Percentiles rank a stretch among this genome's conserved stretches.
phyloP scores from a whole-genome alignment of 1,140 invertebrate genomes.

The Leptinotarsa lineolata region DNA sequence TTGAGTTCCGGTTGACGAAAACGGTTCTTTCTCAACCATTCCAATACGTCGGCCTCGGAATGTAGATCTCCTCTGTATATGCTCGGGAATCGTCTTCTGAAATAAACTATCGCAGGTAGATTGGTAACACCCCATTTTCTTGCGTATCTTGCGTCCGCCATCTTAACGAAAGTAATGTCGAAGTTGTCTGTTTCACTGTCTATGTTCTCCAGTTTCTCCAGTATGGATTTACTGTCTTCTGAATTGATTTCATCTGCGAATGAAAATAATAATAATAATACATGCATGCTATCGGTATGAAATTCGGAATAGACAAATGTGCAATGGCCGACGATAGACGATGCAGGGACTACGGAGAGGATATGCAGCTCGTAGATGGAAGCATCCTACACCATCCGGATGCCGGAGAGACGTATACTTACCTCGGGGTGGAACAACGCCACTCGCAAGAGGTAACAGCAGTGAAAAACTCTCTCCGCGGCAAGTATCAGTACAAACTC shows the following conservation, averaged over 20 bases:
- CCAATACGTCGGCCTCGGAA: slow-evolving; percentile 85
- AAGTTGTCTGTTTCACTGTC: slow-evolving; percentile 92
- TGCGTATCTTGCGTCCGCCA: slow-evolving; percentile 88
- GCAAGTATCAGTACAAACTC: too few relatives aligned
- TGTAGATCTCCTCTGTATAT: slow-evolving; percentile 89
- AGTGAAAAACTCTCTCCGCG: too few relatives aligned
- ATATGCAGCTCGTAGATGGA: too few relatives aligned
- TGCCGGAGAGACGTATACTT: too few relatives aligned
- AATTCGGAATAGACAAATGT: too few relatives aligned
- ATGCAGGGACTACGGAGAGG: too few relatives aligned
- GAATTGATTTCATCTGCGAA: slow-evolving; percentile 76
- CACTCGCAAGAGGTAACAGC: too few relatives aligned
- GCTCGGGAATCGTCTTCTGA: slow-evolving; percentile 90
- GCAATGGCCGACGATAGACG: too few relatives aligned
- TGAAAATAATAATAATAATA: not conserved
- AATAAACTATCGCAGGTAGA: slow-evolving; percentile 89
- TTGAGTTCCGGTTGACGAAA: slow-evolving; percentile 92
- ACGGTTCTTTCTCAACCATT: slow-evolving; percentile 91
- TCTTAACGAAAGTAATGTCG: slow-evolving; percentile 94
- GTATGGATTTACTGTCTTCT: slow-evolving; percentile 76
- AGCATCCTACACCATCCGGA: too few relatives aligned
- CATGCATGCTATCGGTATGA: not conserved
- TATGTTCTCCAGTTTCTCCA: slow-evolving; percentile 87
- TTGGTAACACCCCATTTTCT: slow-evolving; percentile 94
- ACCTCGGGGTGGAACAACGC: too few relatives aligned